Base-by-base conservation (phyloP, 1,140 invertebrate genomes). In the Akabosia matsudoensis region DNA sequence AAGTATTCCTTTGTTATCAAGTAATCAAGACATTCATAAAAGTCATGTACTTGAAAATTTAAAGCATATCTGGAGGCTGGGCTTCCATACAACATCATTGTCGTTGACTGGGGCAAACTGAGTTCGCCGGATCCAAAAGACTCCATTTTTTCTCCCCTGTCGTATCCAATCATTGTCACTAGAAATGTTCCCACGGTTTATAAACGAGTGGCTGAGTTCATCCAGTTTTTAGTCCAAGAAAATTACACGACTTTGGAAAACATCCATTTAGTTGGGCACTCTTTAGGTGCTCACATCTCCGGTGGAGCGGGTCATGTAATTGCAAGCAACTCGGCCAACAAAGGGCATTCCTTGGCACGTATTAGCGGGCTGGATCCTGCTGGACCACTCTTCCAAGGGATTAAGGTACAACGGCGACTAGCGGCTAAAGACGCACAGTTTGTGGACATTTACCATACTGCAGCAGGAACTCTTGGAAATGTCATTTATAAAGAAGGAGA, bases 381-480 rank as follows among this genome's bases (percentile, higher is more conserved):
- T 1, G 70, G 70, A 2, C 70, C 70, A 37, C 22, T 72, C 1
- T 72, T 72, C 24, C 37, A 51, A 26, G n/a, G n/a, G 10, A n/a
- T 51, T 13, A 1, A 2, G 3, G 22, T 51, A 13, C 13, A 45
- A 24, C 3, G 33, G 24, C 34, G 26, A 14, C n/a, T 72, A 37
- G 24, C 22, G 34, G 45, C 34, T 3, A 28, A 72, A 3, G 70
- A 72, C 28, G 70, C 70, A n/a, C 2, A 34, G 10, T 72, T 72
- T 72, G 70, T 72, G 3, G 70, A 72, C 33, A 51, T 72, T 24
- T 45, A 45, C 22, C 70, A 72, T 26, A 72, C 70, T 34, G 70
- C 70, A 1, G 33, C 34, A 22, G 37, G 37, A 1, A 72, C 33
- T 4, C 22, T 34, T 1, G 33, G 70, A 72, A 34, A n/a, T 51